These are phyloP conservation scores for Planococcus citri DNA, from an alignment of 1,140 invertebrate genomes.

Conservation along the genomic window DNA sequence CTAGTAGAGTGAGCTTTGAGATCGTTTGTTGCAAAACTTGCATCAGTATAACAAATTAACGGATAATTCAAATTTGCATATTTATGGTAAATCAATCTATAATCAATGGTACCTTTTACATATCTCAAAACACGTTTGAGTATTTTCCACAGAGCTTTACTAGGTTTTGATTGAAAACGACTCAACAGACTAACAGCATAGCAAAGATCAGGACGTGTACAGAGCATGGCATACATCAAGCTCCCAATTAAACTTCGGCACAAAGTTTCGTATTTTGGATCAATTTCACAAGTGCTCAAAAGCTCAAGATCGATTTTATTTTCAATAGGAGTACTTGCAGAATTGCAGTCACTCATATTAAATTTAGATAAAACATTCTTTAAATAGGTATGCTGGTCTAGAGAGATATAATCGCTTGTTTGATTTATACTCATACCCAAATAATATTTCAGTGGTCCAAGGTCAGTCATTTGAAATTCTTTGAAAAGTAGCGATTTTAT, in stretches of 20 bases:
- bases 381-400: background rate
- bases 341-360: background rate
- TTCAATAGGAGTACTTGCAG: background rate
- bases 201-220: constrained; percentile 30
- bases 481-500: background rate
- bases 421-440: constrained; percentile 22
- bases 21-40: constrained; percentile 24
- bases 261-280: background rate
- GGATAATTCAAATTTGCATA: background rate
- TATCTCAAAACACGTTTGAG: constrained; percentile 30
- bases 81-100: constrained; percentile 27
- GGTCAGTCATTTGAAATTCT: constrained; percentile 22
- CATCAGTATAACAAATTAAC: constrained; percentile 23
- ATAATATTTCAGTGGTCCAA: background rate
- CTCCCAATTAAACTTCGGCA: constrained; percentile 27
- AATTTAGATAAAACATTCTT: background rate
- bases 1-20: constrained; percentile 12
- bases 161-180: constrained; percentile 29
- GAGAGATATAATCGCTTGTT: background rate
- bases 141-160: constrained; percentile 27
- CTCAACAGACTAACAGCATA: constrained; percentile 29
- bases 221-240: constrained; percentile 30
- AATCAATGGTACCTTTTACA: constrained; percentile 27
- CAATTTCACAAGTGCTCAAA: too few relatives aligned
- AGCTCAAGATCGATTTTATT: background rate